Evolutionary conservation across 2,797 vertebrate genomes (phyloP).

Genomic region (Crypturellus tataupa): DNA sequence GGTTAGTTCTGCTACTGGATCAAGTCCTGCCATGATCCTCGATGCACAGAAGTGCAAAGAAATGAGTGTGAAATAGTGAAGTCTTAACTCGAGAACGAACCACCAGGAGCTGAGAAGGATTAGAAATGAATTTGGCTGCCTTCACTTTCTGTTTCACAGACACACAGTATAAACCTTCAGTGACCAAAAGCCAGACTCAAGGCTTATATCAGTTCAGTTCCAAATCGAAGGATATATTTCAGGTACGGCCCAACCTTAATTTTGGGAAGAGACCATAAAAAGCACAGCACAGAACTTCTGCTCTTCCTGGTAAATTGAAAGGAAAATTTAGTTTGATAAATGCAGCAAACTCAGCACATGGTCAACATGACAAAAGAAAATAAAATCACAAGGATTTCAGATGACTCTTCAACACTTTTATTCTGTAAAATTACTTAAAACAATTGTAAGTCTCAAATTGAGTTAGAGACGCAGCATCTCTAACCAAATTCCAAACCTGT

Average conservation of each 20-base stretch:
- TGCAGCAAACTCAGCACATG: neutral
- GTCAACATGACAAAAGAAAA: neutral
- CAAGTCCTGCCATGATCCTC: accelerated
- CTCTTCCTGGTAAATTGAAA: neutral
- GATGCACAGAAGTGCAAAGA: neutral
- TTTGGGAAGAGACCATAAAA: neutral
- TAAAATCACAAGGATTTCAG: neutral
- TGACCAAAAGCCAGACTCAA: neutral
- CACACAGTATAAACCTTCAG: neutral
- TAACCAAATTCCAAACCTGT: neutral
- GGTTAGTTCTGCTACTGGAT: neutral
- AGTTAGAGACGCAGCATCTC: neutral
- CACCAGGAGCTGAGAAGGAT: neutral
- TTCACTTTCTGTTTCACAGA: neutral
- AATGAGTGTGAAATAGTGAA: neutral
- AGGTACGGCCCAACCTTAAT: neutral
- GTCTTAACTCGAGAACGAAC: neutral
- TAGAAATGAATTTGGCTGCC: neutral
- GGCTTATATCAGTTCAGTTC: neutral
- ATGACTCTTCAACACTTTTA: accelerated
- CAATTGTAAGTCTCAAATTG: neutral
- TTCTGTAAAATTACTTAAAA: neutral
- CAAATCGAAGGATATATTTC: neutral
- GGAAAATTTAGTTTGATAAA: neutral
- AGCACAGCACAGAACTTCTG: neutral